Evolutionary conservation across 23 tunicate genomes (phyloP).

Genomic region (Corella eumyota): DNA sequence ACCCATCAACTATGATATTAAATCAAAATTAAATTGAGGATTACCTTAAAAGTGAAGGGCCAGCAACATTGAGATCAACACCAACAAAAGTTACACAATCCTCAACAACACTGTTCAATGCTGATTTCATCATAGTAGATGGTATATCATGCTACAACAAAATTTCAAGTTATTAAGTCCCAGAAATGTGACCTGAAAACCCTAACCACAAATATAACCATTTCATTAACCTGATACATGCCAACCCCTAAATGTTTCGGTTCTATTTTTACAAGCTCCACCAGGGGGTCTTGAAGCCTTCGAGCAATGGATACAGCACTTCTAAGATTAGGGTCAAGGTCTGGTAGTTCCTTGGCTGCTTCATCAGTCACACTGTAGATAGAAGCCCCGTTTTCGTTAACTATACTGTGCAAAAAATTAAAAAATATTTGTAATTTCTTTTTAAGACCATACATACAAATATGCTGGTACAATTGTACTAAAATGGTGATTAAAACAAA

Average conservation of each 20-base stretch:
- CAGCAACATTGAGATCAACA: slow-evolving; percentile 82
- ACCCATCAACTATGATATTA: too few species aligned
- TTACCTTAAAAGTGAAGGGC: slow-evolving; percentile 31
- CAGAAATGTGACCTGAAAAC: background rate
- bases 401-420: slow-evolving; percentile 34
- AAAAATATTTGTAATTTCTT: too few species aligned
- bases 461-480: too few species aligned
- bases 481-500: too few species aligned
- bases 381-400: slow-evolving; percentile 83
- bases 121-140: slow-evolving; percentile 34
- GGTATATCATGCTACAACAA: slow-evolving; percentile 70
- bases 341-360: slow-evolving; percentile 71
- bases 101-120: slow-evolving; percentile 56
- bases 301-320: slow-evolving; percentile 93
- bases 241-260: slow-evolving; percentile 94
- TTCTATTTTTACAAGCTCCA: slow-evolving; percentile 79
- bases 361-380: slow-evolving; percentile 74
- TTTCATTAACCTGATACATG: slow-evolving; percentile 85
- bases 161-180: background rate
- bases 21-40: too few species aligned
- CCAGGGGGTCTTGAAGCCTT: slow-evolving; percentile 80
- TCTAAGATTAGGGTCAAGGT: slow-evolving; percentile 49
- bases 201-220: background rate
- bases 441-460: too few species aligned
- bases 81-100: slow-evolving; percentile 97